Conservation (phyloP, 2,113 vertebrate genomes). For the Reinhardtius hippoglossoides region DNA sequence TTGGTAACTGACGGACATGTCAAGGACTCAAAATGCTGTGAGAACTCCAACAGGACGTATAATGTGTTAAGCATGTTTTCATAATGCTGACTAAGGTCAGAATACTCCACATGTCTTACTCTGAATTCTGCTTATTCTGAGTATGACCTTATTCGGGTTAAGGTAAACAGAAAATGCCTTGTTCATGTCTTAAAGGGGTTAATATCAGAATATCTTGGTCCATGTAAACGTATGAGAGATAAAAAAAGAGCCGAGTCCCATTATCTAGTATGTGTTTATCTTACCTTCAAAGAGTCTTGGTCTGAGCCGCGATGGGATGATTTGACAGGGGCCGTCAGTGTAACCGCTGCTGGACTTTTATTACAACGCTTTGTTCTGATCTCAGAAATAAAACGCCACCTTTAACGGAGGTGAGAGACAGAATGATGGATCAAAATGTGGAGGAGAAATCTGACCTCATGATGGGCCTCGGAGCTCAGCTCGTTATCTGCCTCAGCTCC, state of each 20-base stretch:
- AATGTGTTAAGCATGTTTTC: too few species aligned
- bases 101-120: too few species aligned
- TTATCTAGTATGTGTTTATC: conserved; percentile 9
- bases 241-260: conserved; percentile 21
- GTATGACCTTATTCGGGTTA: too few species aligned
- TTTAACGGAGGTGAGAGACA: conserved; percentile 51
- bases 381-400: conserved; percentile 34
- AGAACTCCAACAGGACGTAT: too few species aligned
- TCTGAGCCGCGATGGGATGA: conserved; percentile 21
- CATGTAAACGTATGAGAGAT: too few species aligned
- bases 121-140: too few species aligned
- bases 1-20: too few species aligned
- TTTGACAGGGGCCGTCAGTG: conserved; percentile 30
- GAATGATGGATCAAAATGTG: conserved; percentile 43
- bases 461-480: conserved; percentile 43
- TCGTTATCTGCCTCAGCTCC: conserved; percentile 56
- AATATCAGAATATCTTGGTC: too few species aligned
- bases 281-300: conserved; percentile 4
- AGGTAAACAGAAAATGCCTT: too few species aligned
- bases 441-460: conserved; percentile 42
- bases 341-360: conserved; percentile 16
- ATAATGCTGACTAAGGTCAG: too few species aligned
- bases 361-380: conserved; percentile 38
- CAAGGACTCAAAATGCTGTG: too few species aligned
- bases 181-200: too few species aligned